Evolutionary conservation across 2,888 invertebrate species (phyloP), one percentile per base, ranked within the genome.

Genomic region (Lycia hirtaria): DNA sequence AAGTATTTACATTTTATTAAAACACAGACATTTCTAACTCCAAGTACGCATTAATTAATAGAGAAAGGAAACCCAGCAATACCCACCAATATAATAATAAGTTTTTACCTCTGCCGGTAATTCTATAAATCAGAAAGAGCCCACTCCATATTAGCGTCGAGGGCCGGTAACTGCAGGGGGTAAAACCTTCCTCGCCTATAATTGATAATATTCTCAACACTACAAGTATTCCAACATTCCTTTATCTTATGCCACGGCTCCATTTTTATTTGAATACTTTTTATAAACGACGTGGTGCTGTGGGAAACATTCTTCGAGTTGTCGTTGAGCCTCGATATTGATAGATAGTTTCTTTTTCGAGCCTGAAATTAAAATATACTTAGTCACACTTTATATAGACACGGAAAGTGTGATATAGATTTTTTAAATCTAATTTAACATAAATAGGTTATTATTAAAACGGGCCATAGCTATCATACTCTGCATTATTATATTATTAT

Each of bases 201-300:
- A 87, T 87, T 87, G 87, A 88, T 88, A 85, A 87, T 84, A 86
- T 86, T 83, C 87, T 85, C 81, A 75, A 80, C 80, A 83, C 83
- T 78, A 76, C 78, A 78, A 76, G 76, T 81, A 80, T 80, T 78
- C 74, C 74, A 70, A 73, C 80, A 81, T 86, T 84, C 84, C 72
- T 78, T 73, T 77, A 75, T 80, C 76, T 81, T 73, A 69, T 72
- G 76, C 73, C 75, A 74, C 78, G 76, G 73, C 70, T 78, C 64
- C 73, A 77, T 76, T 78, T 58, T 67, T 75, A 69, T 72, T 60
- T 65, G 59, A 67, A 71, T 71, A 70, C 60, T 60, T 53, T 20
- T 12, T 41, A 43, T 47, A 51, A 30, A 47, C 20, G 47, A 37
- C 43, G 35, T 54, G 59, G 17, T 57, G 48, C 56, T 53, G 60